Percentiles rank a stretch among this genome's conserved stretches.
Conservation (phyloP, 92 coral and sea anemone genomes). For the Hydrozoanthus gracilis region DNA sequence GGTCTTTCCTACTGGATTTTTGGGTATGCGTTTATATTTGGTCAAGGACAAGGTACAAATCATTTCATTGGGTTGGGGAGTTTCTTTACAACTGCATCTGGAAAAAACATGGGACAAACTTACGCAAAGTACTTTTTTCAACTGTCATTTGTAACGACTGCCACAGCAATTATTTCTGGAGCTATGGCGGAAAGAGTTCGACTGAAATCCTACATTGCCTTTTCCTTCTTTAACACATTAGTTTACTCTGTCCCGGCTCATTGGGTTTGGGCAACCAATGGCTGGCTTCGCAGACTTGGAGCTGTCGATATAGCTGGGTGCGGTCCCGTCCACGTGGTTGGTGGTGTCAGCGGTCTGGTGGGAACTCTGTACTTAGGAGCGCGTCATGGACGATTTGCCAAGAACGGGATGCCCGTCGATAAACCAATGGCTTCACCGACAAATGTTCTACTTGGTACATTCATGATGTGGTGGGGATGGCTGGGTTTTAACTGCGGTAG, state of each 20-base stretch:
- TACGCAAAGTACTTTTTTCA: too few species aligned
- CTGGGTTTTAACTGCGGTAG: too few species aligned
- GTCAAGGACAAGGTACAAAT: not conserved
- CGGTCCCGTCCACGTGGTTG: constrained; percentile 88
- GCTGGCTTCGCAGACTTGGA: constrained; percentile 72
- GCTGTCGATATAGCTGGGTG: constrained; percentile 90
- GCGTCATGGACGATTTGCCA: constrained; percentile 64
- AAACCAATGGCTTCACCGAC: constrained; percentile 70
- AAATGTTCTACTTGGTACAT: constrained; percentile 41
- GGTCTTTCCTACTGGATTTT: too few species aligned
- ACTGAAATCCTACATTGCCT: constrained; percentile 77
- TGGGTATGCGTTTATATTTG: not conserved
- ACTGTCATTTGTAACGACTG: not conserved
- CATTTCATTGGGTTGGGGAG: not conserved
- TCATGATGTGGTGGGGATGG: too few species aligned
- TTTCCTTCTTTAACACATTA: constrained; percentile 79
- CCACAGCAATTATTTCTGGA: too few species aligned
- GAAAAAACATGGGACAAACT: not conserved
- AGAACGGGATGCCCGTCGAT: constrained; percentile 56
- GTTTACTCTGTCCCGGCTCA: constrained; percentile 74
- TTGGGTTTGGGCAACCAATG: constrained; percentile 34
- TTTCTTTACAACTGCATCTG: not conserved
- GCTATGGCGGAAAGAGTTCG: constrained; percentile 27
- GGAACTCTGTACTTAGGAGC: constrained; percentile 55
- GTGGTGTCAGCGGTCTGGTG: constrained; percentile 56